Conservation (phyloP, 2,888 invertebrate species). For the Protodeltote pygarga region DNA sequence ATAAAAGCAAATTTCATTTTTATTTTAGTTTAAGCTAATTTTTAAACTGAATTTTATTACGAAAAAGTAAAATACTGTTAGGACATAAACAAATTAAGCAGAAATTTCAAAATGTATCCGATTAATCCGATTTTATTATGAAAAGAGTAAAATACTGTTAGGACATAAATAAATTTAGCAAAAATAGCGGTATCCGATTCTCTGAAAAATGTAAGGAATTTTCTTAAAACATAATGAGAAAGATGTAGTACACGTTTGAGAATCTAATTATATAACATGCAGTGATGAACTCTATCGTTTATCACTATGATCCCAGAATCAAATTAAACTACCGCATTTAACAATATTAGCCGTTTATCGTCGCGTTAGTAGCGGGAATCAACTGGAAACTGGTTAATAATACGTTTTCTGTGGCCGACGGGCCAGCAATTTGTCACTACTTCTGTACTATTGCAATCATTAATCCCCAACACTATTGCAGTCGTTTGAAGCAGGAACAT, state of each 20-base stretch:
- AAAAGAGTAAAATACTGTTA: too few relatives aligned
- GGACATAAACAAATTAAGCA: too few relatives aligned
- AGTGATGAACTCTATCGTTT: constrained; percentile 25
- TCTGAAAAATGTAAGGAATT: too few relatives aligned
- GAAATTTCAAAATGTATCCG: too few relatives aligned
- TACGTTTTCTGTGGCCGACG: constrained; percentile 32
- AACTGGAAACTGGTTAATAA: constrained; percentile 35
- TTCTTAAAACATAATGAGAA: not conserved
- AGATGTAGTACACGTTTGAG: constrained; percentile 1
- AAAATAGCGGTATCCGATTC: too few relatives aligned
- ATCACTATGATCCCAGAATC: constrained; percentile 14
- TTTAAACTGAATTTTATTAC: too few relatives aligned
- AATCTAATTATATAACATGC: constrained; percentile 26
- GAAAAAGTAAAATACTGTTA: too few relatives aligned
- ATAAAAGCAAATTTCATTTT: too few relatives aligned
- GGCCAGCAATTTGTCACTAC: constrained; percentile 40
- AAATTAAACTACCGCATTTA: constrained; percentile 36
- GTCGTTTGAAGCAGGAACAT: constrained; percentile 25
- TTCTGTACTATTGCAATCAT: constrained; percentile 37
- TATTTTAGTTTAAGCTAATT: too few relatives aligned
- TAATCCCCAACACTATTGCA: constrained; percentile 42
- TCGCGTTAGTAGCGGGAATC: constrained; percentile 31
- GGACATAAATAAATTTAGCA: too few relatives aligned
- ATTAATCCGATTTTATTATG: too few relatives aligned
- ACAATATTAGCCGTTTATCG: constrained; percentile 36